Evolutionary conservation across 2,113 vertebrate genomes (phyloP).

Genomic region (Empidonax traillii): DNA sequence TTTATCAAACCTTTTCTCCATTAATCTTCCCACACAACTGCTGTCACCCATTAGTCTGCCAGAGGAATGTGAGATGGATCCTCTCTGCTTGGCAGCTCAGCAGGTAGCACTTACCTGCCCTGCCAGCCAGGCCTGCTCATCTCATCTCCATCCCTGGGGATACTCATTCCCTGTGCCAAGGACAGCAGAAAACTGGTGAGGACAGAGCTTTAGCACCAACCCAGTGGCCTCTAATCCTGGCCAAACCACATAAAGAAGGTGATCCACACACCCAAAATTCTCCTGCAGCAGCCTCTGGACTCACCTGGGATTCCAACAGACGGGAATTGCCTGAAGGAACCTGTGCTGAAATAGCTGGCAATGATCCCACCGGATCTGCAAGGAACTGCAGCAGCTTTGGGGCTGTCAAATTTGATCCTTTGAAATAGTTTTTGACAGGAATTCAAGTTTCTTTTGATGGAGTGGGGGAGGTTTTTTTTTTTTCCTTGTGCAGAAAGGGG

Average conservation of each 20-base stretch:
- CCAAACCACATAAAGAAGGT: not conserved
- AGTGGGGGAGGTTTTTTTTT: not conserved
- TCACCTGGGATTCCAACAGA: not conserved
- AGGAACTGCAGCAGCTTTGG: not conserved
- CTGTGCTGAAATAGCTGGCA: fast-evolving
- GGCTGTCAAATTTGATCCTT: not conserved
- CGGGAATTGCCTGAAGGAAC: not conserved
- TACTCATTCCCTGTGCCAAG: fast-evolving
- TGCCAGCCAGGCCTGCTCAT: not conserved
- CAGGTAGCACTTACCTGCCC: slow-evolving; percentile 26
- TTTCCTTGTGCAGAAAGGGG: not conserved
- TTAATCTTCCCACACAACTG: slow-evolving; percentile 56
- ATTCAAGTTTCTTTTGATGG: not conserved
- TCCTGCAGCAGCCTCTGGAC: fast-evolving
- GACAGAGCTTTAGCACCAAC: no score
- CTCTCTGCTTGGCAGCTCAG: not conserved
- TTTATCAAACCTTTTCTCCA: slow-evolving; percentile 55
- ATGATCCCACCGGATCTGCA: not conserved
- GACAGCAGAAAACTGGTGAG: fast-evolving
- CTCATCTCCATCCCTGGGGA: fast-evolving
- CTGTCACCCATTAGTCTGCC: slow-evolving; percentile 53
- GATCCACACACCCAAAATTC: not conserved
- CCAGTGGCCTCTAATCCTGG: not conserved
- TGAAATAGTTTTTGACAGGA: not conserved
- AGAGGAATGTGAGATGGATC: not conserved